These are phyloP conservation scores for Zoroaster sp. DNA, from an alignment of 53 echinoderm and acorn worm genomes.

Conservation along the genomic window DNA sequence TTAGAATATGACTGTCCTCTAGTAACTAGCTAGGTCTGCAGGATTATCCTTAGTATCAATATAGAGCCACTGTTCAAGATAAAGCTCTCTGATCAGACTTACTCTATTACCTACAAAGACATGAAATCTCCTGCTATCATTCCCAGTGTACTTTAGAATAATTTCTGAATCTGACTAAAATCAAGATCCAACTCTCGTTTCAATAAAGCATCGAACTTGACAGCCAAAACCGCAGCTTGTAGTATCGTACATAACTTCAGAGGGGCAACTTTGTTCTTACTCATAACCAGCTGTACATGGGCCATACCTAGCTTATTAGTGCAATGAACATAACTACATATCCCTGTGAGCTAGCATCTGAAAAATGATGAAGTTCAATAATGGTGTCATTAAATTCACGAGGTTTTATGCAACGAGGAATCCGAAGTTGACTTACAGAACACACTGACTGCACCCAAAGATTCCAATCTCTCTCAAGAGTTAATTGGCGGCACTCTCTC, in stretches of 20 bases:
- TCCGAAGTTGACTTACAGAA: background rate
- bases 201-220: too few relatives aligned
- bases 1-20: too few relatives aligned
- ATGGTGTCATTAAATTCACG: background rate
- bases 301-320: slow-evolving; percentile 6
- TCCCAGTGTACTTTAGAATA: slow-evolving; percentile 21
- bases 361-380: slow-evolving; percentile 18
- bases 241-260: slow-evolving; percentile 40
- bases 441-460: background rate
- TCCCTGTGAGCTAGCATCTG: slow-evolving; percentile 42
- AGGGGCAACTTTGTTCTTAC: slow-evolving; percentile 46
- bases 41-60: too few relatives aligned
- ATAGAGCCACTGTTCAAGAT: too few relatives aligned
- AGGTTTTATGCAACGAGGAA: slow-evolving; percentile 53
- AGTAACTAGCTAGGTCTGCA: too few relatives aligned
- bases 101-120: too few relatives aligned
- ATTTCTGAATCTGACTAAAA: slow-evolving; percentile 40
- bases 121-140: slow-evolving; percentile 10
- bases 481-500: background rate
- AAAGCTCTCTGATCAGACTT: too few relatives aligned
- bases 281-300: slow-evolving; percentile 17
- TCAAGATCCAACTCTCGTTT: too few relatives aligned
- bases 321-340: too few relatives aligned
- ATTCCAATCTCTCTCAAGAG: background rate
- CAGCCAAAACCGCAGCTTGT: too few relatives aligned